Evolutionary conservation across 2,797 vertebrate genomes (phyloP).

Genomic region (Botia almorhae): DNA sequence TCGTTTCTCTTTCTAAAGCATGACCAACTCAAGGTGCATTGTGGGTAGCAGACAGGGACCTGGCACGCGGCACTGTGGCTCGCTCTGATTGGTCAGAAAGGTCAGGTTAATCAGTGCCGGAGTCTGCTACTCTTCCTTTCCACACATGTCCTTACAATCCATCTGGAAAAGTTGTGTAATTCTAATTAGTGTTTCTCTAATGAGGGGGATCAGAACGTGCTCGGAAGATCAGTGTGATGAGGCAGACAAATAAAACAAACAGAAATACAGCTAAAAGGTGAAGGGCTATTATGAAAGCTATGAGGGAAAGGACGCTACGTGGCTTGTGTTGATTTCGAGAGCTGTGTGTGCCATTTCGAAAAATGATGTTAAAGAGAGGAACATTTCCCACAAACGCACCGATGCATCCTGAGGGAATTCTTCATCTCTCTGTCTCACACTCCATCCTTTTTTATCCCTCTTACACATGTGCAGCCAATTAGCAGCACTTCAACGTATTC

Average conservation of each 20-base stretch:
- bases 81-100: slow-evolving; percentile 7
- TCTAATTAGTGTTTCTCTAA: slow-evolving; percentile 33
- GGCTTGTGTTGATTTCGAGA: slow-evolving; percentile 66
- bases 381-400: slow-evolving; percentile 59
- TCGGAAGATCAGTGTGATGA: slow-evolving; percentile 18
- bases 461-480: slow-evolving; percentile 61
- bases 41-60: slow-evolving; percentile 12
- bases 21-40: slow-evolving; percentile 38
- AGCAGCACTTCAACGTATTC: slow-evolving; percentile 57
- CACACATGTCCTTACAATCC: background rate
- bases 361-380: slow-evolving; percentile 64
- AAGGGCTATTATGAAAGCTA: background rate
- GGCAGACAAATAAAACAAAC: slow-evolving; percentile 59
- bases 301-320: background rate
- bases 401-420: slow-evolving; percentile 50
- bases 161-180: slow-evolving; percentile 22
- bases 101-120: slow-evolving; percentile 17
- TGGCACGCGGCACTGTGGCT: background rate
- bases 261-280: slow-evolving; percentile 22
- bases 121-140: slow-evolving; percentile 15
- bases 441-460: slow-evolving; percentile 45
- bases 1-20: slow-evolving; percentile 20
- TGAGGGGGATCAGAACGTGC: slow-evolving; percentile 49
- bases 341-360: slow-evolving; percentile 61
- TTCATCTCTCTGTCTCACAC: slow-evolving; percentile 57